phyloP scores from a whole-genome alignment of 2,113 vertebrate genomes.

The Sinocyclocheilus rhinocerous region DNA sequence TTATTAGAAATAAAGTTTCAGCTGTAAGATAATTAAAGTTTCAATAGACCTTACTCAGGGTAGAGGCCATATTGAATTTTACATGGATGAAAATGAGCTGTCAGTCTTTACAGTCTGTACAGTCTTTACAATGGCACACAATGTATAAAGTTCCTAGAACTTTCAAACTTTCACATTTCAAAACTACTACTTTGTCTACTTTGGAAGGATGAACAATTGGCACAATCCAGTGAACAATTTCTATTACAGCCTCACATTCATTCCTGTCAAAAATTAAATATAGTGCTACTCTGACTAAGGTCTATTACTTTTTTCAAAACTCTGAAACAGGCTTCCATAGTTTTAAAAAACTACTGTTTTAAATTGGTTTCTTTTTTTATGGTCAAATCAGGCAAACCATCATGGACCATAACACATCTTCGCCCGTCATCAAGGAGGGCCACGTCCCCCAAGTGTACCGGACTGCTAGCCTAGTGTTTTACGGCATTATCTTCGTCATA shows the following conservation, averaged over 20 bases:
- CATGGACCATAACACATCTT: slow-evolving; percentile 59
- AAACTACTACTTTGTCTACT: background rate
- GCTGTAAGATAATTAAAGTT: background rate
- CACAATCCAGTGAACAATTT: background rate
- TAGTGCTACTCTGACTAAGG: background rate
- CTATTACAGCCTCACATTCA: background rate
- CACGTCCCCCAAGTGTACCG: slow-evolving; percentile 80
- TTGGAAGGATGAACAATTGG: background rate
- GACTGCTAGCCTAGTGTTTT: slow-evolving; percentile 83
- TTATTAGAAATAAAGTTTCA: background rate
- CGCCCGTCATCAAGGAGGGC: slow-evolving; percentile 21
- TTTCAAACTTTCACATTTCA: background rate
- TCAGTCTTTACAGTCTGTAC: background rate
- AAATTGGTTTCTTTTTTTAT: background rate
- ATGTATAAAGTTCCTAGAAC: background rate
- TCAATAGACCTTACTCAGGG: background rate
- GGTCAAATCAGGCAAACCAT: slow-evolving; percentile 12
- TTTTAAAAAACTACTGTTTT: background rate
- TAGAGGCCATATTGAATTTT: background rate
- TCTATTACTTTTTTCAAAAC: background rate
- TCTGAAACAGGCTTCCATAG: background rate
- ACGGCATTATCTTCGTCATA: slow-evolving; percentile 82
- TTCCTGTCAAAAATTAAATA: background rate
- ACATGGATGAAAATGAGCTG: background rate
- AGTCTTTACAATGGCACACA: background rate